Evolutionary conservation across 64 coral and sea anemone species (phyloP).

Genomic region (Trachythela sp.): DNA sequence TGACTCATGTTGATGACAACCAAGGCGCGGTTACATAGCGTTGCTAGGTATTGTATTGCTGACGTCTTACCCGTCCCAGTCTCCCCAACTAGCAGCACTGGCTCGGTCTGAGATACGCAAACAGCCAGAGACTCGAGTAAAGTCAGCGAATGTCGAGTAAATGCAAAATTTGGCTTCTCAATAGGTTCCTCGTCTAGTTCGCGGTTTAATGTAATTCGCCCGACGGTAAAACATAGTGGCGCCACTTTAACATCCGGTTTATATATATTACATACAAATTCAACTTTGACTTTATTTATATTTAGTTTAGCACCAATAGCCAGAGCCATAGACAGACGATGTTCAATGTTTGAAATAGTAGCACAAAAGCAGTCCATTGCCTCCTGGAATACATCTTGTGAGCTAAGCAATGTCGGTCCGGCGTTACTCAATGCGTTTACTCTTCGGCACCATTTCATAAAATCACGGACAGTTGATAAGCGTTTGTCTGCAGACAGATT

Average conservation of each 20-base stretch:
- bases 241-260: slow-evolving; percentile 73
- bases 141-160: slow-evolving; percentile 79
- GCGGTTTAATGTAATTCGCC: slow-evolving; percentile 64
- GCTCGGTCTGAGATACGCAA: slow-evolving; percentile 78
- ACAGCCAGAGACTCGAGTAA: slow-evolving; percentile 80
- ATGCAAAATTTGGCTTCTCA: slow-evolving; percentile 54
- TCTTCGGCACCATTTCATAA: slow-evolving; percentile 84
- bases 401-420: slow-evolving; percentile 37
- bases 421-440: slow-evolving; percentile 47
- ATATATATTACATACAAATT: slow-evolving; percentile 73
- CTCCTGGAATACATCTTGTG: slow-evolving; percentile 85
- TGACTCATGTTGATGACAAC: slow-evolving; percentile 97
- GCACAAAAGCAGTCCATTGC: slow-evolving; percentile 87
- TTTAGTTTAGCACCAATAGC: slow-evolving; percentile 82
- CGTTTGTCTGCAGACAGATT: slow-evolving; percentile 55
- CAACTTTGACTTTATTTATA: slow-evolving; percentile 83
- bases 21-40: slow-evolving; percentile 56
- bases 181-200: background rate
- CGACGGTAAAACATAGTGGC: slow-evolving; percentile 66
- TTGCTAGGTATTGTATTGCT: slow-evolving; percentile 70
- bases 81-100: slow-evolving; percentile 86
- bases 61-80: slow-evolving; percentile 98
- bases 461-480: slow-evolving; percentile 67
- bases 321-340: slow-evolving; percentile 42
- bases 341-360: slow-evolving; percentile 59